phyloP scores from a whole-genome alignment of 2,888 invertebrate species.

The Perdita meconis region DNA sequence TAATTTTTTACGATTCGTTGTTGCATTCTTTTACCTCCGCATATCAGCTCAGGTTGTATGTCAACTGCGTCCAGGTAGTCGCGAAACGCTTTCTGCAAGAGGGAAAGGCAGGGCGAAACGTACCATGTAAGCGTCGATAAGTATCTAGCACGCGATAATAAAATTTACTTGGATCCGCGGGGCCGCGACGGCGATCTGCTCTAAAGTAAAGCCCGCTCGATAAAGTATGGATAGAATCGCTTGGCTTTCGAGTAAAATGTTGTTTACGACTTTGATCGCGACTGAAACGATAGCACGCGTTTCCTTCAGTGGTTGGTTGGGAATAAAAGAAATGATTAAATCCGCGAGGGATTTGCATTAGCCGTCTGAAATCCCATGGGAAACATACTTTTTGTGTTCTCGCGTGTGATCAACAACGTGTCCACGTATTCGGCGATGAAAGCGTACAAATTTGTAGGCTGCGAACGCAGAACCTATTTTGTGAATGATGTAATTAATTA shows the following conservation, averaged over 20 bases:
- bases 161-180: constrained; percentile 73
- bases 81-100: constrained; percentile 74
- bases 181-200: constrained; percentile 76
- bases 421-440: constrained; percentile 90
- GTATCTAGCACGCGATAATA: constrained; percentile 47
- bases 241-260: constrained; percentile 76
- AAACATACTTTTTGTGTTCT: constrained; percentile 84
- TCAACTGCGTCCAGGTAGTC: constrained; percentile 74
- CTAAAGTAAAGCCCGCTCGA: constrained; percentile 73
- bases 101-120: not conserved
- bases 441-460: constrained; percentile 87
- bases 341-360: not conserved
- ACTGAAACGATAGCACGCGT: constrained; percentile 63
- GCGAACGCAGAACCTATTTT: constrained; percentile 87
- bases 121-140: constrained; percentile 24
- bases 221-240: constrained; percentile 76
- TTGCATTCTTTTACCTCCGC: constrained; percentile 62
- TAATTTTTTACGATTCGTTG: constrained; percentile 13
- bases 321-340: not conserved
- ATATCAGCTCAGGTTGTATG: constrained; percentile 54
- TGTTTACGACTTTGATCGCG: constrained; percentile 77
- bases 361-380: not conserved
- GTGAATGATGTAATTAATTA: constrained; percentile 4
- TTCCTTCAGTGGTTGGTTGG: not conserved
- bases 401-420: constrained; percentile 88